Evolutionary conservation across 2,888 invertebrate genomes (phyloP), one percentile per base, ranked within the genome.

Genomic region (Cancer borealis): DNA sequence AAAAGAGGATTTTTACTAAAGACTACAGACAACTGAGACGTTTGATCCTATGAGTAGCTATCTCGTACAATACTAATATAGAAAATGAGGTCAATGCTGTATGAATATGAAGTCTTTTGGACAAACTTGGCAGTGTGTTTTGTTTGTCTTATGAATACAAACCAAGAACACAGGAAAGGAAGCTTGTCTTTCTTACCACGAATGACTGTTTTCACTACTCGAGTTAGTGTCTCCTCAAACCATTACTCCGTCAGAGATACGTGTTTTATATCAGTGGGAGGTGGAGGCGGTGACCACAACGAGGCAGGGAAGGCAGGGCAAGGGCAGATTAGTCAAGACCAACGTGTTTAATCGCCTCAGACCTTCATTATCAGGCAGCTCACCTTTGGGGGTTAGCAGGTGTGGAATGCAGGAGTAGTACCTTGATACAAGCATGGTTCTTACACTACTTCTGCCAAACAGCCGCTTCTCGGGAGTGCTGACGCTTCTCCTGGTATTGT

Each of bases 331-430:
- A 84, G 39, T 39, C 39, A 30, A 84, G 84, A 39, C 84, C 39
- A 84, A 84, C 39, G 39, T 84, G 84, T 84, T 84, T 30, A 39
- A 84, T 39, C 14, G 3, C 66, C 84, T 30, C 60, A 73, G 26
- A 73, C 73, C 73, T 26, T 73, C 73, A 84, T 79, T 79, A 79
- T 84, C 84, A 84, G 84, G 39, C 84, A 84, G 39, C 39, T 84
- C 84, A 39, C 84, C 84, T 39, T 10, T 14, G 84, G 14, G 14
- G 39, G 17, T 39, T n/a, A 84, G 39, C 84, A 39, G 84, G 39
- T 39, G 84, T 39, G n/a, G 39, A 84, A 14, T 84, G 84, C 84
- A 39, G 14, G 84, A 84, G n/a, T 17, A 14, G 21, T 73, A 73
- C 73, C n/a, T 73, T 26, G 26, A 73, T 26, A 26, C 8, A 4